phyloP scores from a whole-genome alignment of 2,797 vertebrate genomes.

The Odontamblyopus rebecca region DNA sequence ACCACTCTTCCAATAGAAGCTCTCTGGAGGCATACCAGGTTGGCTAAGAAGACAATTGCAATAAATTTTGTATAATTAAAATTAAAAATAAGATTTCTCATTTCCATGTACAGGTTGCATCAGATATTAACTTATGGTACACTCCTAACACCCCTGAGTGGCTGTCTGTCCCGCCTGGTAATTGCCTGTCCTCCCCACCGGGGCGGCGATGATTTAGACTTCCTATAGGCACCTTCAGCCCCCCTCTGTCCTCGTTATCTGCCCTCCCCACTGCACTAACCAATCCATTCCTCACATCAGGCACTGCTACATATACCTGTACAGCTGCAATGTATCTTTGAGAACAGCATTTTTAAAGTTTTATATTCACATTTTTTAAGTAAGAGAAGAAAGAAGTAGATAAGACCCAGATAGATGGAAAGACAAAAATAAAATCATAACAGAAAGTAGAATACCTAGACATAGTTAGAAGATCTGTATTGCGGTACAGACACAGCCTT shows the following conservation, averaged over 20 bases:
- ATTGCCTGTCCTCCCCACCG: conserved; percentile 75
- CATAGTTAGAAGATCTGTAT: not conserved
- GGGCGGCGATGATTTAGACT: conserved; percentile 66
- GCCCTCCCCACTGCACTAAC: conserved; percentile 33
- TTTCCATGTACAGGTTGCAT: conserved; percentile 10
- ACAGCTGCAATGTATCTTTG: not conserved
- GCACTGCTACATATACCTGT: conserved; percentile 24
- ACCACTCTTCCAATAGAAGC: not conserved
- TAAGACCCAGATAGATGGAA: not conserved
- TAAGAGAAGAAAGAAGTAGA: not conserved
- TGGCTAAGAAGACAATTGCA: conserved; percentile 2
- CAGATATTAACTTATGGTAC: conserved; percentile 20
- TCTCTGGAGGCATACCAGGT: conserved; percentile 10
- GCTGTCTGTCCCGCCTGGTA: conserved; percentile 71
- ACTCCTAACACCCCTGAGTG: conserved; percentile 38
- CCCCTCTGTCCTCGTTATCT: conserved; percentile 59
- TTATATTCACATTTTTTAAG: not conserved
- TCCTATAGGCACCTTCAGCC: conserved; percentile 45
- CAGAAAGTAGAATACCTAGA: not conserved
- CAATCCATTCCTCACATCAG: conserved; percentile 37
- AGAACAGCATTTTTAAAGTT: not conserved
- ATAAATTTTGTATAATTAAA: conserved; percentile 11
- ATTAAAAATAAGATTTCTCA: conserved; percentile 12
- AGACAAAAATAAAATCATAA: not conserved
- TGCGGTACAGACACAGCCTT: not conserved